Base-by-base conservation (phyloP, 2,113 vertebrate genomes). In the Hippolais icterina region DNA sequence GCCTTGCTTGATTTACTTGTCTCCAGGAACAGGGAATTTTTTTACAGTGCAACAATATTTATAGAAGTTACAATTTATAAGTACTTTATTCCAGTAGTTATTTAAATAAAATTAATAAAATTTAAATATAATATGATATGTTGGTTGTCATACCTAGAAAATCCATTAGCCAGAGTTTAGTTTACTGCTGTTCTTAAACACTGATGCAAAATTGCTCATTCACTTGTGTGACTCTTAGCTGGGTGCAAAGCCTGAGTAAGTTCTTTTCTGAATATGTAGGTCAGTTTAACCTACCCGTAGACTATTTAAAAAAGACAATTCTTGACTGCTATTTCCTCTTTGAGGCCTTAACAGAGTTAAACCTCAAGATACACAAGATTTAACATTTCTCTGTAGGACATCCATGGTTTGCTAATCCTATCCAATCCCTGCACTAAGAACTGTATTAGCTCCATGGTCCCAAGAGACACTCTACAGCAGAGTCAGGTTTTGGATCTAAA, bases 21-120 rank as follows among this genome's bases (percentile, higher is more conserved):
- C 24, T 80, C 87, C 94, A 78, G 65, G 63, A 96, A 69, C 11
- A 54, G 57, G 44, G 50, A 52, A 71, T 74, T 91, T 91, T 52
- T 96, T 96, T 96, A 96, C 59, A 83, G 57, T 80, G 24, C 18
- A 88, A 64, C 23, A 85, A 49, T 92, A 94, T 96, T 96, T 94
- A 86, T 59, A 86, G 37, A 7, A 77, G 22, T 90, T 86, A 42
- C 21, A 92, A 91, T 33, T 64, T 91, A 18, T 44, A 92, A 74
- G 25, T 53, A 29, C 28, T 95, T 81, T 92, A 77, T 89, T 92
- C 25, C 29, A 87, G n/a, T 91, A 56, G n/a, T 84, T 93, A 71
- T 83, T 95, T 68, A 93, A 97, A 92, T 87, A 69, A 63, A 8
- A 52, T 52, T 87, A 87, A 33, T 78, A 71, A 95, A 81, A 89